phyloP scores from a whole-genome alignment of 2,113 vertebrate genomes.

The Centropristis striata region DNA sequence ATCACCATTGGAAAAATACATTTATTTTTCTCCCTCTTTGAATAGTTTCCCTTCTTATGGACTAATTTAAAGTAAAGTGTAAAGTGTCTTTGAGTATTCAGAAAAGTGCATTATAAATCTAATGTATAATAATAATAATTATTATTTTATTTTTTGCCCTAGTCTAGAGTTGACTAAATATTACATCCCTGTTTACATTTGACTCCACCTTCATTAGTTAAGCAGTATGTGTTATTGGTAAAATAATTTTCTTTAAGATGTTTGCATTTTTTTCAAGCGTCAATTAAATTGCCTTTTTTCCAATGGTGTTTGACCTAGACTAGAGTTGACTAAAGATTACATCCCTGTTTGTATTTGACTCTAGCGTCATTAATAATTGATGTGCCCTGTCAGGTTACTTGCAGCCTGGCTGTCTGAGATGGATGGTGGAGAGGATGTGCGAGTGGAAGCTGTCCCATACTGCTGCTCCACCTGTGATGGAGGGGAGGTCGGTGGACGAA shows the following conservation, averaged over 20 bases:
- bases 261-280: not conserved
- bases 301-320: not conserved
- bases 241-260: not conserved
- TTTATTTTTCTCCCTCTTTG: no score
- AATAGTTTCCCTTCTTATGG: no score
- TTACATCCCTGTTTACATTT: no score
- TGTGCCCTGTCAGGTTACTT: conserved; percentile 7
- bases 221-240: no score
- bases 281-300: not conserved
- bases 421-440: conserved; percentile 71
- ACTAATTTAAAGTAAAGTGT: no score
- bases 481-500: conserved; percentile 81
- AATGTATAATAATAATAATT: no score
- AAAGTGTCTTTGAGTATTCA: no score
- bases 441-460: conserved; percentile 79
- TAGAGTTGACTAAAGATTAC: not conserved
- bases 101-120: no score
- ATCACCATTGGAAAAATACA: no score
- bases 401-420: conserved; percentile 58
- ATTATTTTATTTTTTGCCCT: no score
- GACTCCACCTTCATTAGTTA: no score
- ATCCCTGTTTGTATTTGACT: not conserved
- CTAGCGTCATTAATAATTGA: not conserved
- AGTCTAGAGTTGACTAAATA: no score
- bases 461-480: conserved; percentile 87